Conservation (phyloP, 2,797 vertebrate species). For the Poecilia picta region DNA sequence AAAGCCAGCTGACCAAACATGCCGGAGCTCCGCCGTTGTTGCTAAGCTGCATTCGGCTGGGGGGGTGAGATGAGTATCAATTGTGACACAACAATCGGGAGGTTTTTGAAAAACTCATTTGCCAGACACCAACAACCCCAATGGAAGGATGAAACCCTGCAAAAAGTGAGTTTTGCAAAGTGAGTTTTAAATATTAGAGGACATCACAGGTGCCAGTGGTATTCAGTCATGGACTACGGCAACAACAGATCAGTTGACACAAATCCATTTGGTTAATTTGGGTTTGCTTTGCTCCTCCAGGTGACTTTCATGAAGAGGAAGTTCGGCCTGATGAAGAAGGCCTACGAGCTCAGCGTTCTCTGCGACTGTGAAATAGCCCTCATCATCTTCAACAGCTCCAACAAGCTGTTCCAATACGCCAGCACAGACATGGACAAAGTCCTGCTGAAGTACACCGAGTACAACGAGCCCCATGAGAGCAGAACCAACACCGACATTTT, state of each 20-base stretch:
- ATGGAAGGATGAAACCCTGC: too few species aligned
- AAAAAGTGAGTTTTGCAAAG: too few species aligned
- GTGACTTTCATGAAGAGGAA: conserved; percentile 98
- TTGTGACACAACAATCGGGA: too few species aligned
- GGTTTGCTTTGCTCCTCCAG: conserved; percentile 67
- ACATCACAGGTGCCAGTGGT: not conserved
- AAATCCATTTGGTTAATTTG: not conserved
- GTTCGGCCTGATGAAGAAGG: conserved; percentile 97
- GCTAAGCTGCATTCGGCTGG: too few species aligned
- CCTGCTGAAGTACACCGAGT: conserved; percentile 86
- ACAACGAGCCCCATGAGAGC: conserved; percentile 77
- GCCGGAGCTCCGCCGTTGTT: too few species aligned
- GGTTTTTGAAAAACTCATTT: too few species aligned
- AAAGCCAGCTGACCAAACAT: too few species aligned
- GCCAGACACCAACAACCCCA: too few species aligned
- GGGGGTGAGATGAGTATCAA: too few species aligned
- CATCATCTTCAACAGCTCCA: conserved; percentile 96
- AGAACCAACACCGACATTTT: conserved; percentile 76
- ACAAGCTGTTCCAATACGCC: conserved; percentile 93
- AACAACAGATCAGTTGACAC: not conserved
- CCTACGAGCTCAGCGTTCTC: conserved; percentile 91
- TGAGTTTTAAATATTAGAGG: not conserved
- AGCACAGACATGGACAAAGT: conserved; percentile 96
- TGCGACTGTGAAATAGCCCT: conserved; percentile 94
- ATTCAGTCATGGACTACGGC: not conserved